These are phyloP conservation scores for Cryptus viduatorius DNA, from an alignment of 2,888 invertebrate genomes.

Conservation along the genomic window DNA sequence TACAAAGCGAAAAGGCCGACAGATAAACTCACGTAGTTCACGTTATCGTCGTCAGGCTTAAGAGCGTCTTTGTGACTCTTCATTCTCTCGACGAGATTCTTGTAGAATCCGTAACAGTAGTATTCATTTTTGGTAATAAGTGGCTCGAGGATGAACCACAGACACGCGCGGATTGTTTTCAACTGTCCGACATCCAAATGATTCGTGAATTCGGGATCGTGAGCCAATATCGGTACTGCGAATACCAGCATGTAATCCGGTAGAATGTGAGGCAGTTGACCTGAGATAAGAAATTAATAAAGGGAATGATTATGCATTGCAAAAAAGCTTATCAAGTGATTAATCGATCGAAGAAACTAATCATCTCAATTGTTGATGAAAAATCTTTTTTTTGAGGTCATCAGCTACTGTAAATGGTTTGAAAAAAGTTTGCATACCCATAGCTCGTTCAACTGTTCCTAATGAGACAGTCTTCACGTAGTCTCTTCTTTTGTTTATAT, in stretches of 20 bases:
- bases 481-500: constrained; percentile 95
- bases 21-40: constrained; percentile 91
- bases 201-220: constrained; percentile 93
- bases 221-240: constrained; percentile 97
- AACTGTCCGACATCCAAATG: constrained; percentile 92
- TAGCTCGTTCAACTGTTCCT: constrained; percentile 86
- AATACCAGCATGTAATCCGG: constrained; percentile 99
- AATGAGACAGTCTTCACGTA: constrained; percentile 94
- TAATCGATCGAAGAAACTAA: not conserved
- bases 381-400: not conserved
- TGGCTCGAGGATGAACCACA: constrained; percentile 98
- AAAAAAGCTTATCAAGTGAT: not conserved
- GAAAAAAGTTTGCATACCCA: constrained; percentile 76
- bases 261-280: constrained; percentile 94
- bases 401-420: not conserved
- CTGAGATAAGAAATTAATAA: constrained; percentile 70
- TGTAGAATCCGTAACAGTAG: constrained; percentile 98
- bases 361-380: not conserved
- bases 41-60: constrained; percentile 92
- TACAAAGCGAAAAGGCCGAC: not conserved
- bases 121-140: constrained; percentile 96
- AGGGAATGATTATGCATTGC: not conserved
- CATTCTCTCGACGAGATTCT: constrained; percentile 96
- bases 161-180: constrained; percentile 92
- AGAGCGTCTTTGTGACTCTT: constrained; percentile 97